Percentiles rank a stretch among this genome's conserved stretches.
Evolutionary conservation across 2,797 vertebrate species (phyloP).

Genomic region (Myiothlypis coronata): DNA sequence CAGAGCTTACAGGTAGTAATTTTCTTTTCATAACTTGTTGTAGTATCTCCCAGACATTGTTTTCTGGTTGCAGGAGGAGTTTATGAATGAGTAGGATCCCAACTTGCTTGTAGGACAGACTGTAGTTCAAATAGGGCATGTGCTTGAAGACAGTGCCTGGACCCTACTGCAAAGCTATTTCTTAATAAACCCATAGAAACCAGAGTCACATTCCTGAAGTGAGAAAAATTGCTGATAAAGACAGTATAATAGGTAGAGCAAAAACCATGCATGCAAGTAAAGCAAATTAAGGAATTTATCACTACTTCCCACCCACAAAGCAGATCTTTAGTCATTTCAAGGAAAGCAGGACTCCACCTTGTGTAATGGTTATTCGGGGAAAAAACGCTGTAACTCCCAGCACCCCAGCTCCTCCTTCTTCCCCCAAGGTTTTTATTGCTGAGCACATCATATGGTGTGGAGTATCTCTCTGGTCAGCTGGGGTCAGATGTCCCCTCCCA

Average conservation of each 20-base stretch:
- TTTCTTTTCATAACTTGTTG: neutral
- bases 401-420: neutral
- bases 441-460: neutral
- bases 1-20: neutral
- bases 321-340: neutral
- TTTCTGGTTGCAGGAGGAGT: neutral
- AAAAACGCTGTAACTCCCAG: rapidly evolving
- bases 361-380: neutral
- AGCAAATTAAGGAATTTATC: neutral
- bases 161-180: neutral
- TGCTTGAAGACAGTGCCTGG: too few species aligned
- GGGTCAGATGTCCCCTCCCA: neutral
- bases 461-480: neutral
- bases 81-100: neutral
- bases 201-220: neutral
- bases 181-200: neutral
- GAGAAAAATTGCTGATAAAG: neutral
- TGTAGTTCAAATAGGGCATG: neutral
- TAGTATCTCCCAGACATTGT: neutral
- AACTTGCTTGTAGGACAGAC: neutral
- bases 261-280: neutral
- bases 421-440: neutral
- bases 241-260: neutral
- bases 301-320: neutral
- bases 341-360: neutral